Evolutionary conservation across 1,140 invertebrate genomes (phyloP), one percentile per base, ranked within the genome.

Genomic region (Ceratosolen solmsi): DNA sequence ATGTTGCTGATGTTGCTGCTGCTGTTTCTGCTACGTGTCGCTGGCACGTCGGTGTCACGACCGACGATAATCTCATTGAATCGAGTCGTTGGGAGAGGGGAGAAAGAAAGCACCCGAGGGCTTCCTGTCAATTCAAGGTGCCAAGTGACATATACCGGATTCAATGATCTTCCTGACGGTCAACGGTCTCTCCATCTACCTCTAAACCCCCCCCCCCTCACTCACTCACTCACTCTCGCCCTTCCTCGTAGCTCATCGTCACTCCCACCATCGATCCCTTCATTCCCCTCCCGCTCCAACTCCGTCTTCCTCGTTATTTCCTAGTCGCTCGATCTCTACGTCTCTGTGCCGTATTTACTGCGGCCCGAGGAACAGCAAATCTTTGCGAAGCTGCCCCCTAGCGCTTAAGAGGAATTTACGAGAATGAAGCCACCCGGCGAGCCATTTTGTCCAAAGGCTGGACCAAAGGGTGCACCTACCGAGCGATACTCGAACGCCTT

Each of bases 121-220:
- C 87, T 89, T 90, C 88, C 88, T 89, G 88, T 84, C 87, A 89
- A 90, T 90, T 90, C 87, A 89, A 58, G 79, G 75, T 84, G 84
- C 84, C 84, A 87, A 88, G 86, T 87, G 85, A 73, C 71, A 73
- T 80, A n/a, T 80, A 73, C 70, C 33, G 51, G n/a, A 65, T 60
- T 60, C 17, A 68, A 83, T 84, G 60, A 75, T 70, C 76, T 72
- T 46, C n/a, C n/a, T 60, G 51, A 79, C 54, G 78, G 77, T 38
- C 71, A 60, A 11, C 54, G 11, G 63, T 63, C 17, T 58, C 30
- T 58, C 58, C n/a, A n/a, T n/a, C n/a, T n/a, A n/a, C n/a, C n/a
- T n/a, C n/a, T n/a, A n/a, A n/a, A n/a, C n/a, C 17, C 3, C 63
- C 54, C 73, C 41, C 54, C 33, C 56, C 2, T 25, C 20, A 36